Evolutionary conservation across 2,888 invertebrate genomes (phyloP).

Genomic region (Platynereis dumerilii): DNA sequence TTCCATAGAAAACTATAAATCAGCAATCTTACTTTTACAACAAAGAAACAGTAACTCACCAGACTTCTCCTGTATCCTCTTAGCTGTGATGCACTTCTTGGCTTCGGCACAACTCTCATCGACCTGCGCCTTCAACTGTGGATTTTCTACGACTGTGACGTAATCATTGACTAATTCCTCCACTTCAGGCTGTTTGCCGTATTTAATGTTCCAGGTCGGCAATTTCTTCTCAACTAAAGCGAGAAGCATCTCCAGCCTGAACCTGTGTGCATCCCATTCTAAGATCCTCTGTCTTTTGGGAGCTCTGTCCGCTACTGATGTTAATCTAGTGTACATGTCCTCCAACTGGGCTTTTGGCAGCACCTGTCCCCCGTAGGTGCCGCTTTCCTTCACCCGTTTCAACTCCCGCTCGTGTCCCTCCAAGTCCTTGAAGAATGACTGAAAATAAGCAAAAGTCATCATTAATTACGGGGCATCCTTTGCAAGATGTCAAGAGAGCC

Average conservation of each 20-base stretch:
- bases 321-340: conserved; percentile 75
- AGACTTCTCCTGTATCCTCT: too few species aligned
- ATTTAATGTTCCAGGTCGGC: conserved; percentile 50
- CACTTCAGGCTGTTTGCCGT: conserved; percentile 42
- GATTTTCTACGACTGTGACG: conserved; percentile 27
- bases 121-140: too few species aligned
- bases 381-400: conserved; percentile 74
- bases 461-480: too few species aligned
- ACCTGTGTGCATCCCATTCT: conserved; percentile 58
- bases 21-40: too few species aligned
- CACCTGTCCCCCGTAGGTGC: conserved; percentile 70
- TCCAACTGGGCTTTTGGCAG: conserved; percentile 82
- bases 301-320: conserved; percentile 60
- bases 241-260: conserved; percentile 87
- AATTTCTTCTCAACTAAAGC: conserved; percentile 89
- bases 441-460: conserved; percentile 29
- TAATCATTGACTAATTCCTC: conserved; percentile 55
- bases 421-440: conserved; percentile 83
- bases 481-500: too few species aligned
- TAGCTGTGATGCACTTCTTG: too few species aligned
- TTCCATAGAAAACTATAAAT: too few species aligned
- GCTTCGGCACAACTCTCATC: too few species aligned
- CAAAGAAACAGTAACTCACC: too few species aligned
- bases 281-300: conserved; percentile 71
- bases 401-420: conserved; percentile 81